Conservation (phyloP, 2,113 vertebrate genomes). For the Takifugu flavidus region DNA sequence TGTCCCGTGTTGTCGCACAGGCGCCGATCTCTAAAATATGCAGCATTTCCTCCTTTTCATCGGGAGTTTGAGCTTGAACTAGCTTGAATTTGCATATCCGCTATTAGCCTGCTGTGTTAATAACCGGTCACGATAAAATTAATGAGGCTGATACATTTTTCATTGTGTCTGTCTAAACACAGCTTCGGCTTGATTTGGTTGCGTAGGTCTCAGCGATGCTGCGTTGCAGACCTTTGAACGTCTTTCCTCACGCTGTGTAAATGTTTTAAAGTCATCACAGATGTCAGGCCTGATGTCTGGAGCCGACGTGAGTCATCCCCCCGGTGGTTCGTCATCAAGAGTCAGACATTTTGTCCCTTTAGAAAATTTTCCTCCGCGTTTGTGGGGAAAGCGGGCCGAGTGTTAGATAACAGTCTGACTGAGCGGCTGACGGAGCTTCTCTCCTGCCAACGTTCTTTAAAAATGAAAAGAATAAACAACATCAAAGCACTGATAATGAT, state of each 20-base stretch:
- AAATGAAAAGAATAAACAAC: constrained; percentile 17
- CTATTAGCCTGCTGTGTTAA: not conserved
- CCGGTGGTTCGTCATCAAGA: not conserved
- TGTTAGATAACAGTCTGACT: constrained; percentile 17
- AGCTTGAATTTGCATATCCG: too few species aligned
- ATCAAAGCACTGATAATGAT: constrained; percentile 33
- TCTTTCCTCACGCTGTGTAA: not conserved
- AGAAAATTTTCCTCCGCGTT: constrained; percentile 7
- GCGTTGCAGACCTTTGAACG: not conserved
- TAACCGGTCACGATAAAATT: not conserved
- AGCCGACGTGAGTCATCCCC: constrained; percentile 19
- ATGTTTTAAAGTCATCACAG: constrained; percentile 2
- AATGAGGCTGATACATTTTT: not conserved
- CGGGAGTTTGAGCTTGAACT: too few species aligned
- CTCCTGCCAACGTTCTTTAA: constrained; percentile 4
- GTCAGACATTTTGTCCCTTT: constrained; percentile 17
- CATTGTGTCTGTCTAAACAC: not conserved
- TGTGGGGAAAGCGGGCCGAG: not conserved
- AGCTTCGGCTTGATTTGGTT: not conserved
- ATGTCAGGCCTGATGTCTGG: constrained; percentile 6
- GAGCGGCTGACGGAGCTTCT: not conserved
- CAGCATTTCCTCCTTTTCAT: too few species aligned
- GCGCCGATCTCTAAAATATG: too few species aligned
- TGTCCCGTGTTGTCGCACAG: too few species aligned
- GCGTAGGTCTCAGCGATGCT: not conserved